Evolutionary conservation across 2,113 vertebrate genomes (phyloP).

Genomic region (Alouatta palliata): DNA sequence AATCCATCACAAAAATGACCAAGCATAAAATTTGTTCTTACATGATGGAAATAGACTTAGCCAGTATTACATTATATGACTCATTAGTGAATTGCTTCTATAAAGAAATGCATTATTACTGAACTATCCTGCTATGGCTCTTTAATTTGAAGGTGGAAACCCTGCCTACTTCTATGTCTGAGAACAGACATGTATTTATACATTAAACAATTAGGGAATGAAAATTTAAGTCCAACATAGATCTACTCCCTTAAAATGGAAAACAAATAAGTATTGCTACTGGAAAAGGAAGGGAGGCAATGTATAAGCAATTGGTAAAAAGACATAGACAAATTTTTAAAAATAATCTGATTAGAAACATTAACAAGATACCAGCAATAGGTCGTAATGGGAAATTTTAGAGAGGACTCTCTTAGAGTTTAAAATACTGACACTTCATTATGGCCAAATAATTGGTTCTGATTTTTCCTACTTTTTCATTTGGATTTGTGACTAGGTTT

Average conservation of each 20-base stretch:
- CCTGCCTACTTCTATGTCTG: neutral
- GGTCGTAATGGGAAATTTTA: neutral
- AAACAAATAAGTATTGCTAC: too few species aligned
- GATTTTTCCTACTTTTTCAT: neutral
- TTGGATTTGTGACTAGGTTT: too few species aligned
- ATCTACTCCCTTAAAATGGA: fast-evolving
- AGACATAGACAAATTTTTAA: neutral
- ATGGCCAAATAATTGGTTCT: neutral
- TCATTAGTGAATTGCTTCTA: fast-evolving
- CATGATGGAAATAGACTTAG: fast-evolving
- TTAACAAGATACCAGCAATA: neutral
- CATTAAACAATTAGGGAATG: neutral
- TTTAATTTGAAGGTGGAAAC: neutral
- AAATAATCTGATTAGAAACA: fast-evolving
- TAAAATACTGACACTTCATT: neutral
- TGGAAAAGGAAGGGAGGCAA: neutral
- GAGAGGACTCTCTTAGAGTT: neutral
- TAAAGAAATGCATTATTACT: neutral
- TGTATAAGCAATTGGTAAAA: neutral
- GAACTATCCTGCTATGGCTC: too few species aligned
- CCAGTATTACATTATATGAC: neutral
- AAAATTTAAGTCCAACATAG: neutral
- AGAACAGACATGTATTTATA: fast-evolving
- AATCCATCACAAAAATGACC: fast-evolving
- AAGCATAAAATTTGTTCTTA: too few species aligned